Evolutionary conservation across 1,140 invertebrate genomes (phyloP).

Genomic region (Stegodyphus mimosarum): DNA sequence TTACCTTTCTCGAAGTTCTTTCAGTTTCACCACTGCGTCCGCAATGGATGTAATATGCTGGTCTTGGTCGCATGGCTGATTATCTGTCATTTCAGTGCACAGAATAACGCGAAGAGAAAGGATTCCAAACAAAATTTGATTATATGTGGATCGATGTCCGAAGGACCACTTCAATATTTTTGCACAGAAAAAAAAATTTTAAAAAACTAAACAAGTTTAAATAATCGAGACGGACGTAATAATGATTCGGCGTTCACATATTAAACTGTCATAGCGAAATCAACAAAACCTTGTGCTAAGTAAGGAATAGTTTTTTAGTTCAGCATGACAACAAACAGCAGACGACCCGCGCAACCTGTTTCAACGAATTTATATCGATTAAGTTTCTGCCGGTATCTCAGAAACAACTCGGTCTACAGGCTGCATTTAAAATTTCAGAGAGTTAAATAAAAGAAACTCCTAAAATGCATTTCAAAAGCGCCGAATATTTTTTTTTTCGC

Average conservation of each 20-base stretch:
- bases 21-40: constrained; percentile 49
- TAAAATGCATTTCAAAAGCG: background rate
- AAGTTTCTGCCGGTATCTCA: background rate
- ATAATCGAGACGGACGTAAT: background rate
- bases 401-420: background rate
- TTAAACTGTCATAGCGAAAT: background rate
- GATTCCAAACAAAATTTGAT: background rate
- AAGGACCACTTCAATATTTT: background rate
- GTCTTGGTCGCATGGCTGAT: constrained; percentile 28
- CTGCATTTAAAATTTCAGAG: background rate
- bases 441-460: background rate
- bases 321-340: background rate
- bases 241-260: background rate
- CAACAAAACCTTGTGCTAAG: background rate
- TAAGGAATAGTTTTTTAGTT: background rate
- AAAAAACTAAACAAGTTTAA: background rate
- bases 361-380: background rate
- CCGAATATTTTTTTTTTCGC: background rate
- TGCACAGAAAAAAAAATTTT: background rate
- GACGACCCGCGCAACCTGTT: constrained; percentile 9
- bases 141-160: background rate
- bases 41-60: constrained; percentile 53
- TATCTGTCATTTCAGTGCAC: constrained; percentile 38
- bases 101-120: background rate
- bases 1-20: constrained; percentile 56